Conservation (phyloP, 2,797 vertebrate genomes). For the Halcyon badia region DNA sequence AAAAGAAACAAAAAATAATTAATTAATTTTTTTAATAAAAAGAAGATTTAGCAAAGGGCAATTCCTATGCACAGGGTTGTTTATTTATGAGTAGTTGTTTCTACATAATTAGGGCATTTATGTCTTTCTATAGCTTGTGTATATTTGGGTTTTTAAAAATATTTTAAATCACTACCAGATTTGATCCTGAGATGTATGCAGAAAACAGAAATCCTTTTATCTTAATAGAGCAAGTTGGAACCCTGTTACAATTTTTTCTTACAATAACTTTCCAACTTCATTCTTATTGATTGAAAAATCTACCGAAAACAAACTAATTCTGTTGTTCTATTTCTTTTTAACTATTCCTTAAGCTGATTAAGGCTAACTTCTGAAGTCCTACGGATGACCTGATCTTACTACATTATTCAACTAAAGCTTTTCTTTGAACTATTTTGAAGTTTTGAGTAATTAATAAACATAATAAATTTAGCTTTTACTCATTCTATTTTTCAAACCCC, state of each 20-base stretch:
- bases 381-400: not conserved
- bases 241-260: not conserved
- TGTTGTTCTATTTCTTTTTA: not conserved
- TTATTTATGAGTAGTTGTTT: not conserved
- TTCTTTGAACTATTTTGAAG: not conserved
- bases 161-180: not conserved
- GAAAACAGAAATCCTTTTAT: not conserved
- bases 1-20: not conserved
- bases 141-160: not conserved
- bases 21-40: not conserved
- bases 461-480: not conserved
- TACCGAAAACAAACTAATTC: not conserved
- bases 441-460: not conserved
- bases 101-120: not conserved
- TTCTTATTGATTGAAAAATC: not conserved
- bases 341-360: not conserved
- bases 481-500: not conserved
- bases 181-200: not conserved
- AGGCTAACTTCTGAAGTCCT: not conserved
- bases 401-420: not conserved
- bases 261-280: not conserved
- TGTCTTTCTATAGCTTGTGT: not conserved
- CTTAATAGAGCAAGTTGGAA: not conserved
- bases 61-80: accelerated
- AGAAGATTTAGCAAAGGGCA: not conserved